Conservation (phyloP, 2,113 vertebrate species). For the Paralichthys olivaceus region DNA sequence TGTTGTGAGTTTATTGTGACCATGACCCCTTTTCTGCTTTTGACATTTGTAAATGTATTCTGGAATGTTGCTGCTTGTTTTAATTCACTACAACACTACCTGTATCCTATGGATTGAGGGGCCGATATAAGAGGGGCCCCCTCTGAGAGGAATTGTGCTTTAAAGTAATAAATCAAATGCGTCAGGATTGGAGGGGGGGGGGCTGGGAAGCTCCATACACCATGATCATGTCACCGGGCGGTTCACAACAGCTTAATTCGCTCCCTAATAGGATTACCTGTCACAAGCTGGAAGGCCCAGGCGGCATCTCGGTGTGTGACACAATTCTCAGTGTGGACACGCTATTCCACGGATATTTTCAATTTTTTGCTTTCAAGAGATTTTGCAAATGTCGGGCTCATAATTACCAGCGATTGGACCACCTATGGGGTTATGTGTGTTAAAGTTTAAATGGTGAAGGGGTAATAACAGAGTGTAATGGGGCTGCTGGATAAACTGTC, state of each 20-base stretch:
- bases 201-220: constrained; percentile 26
- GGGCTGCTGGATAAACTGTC: constrained; percentile 95
- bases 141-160: constrained; percentile 16
- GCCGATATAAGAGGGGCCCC: not conserved
- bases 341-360: constrained; percentile 11
- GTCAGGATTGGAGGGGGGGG: constrained; percentile 15
- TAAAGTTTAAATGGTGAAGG: constrained; percentile 17
- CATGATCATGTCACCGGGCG: constrained; percentile 50
- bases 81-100: not conserved
- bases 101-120: constrained; percentile 11
- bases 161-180: constrained; percentile 53
- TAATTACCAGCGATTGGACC: constrained; percentile 25
- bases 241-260: constrained; percentile 66
- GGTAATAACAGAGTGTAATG: constrained; percentile 77
- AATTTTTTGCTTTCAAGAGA: constrained; percentile 1
- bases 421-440: constrained; percentile 57
- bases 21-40: not conserved
- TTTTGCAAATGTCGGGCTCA: not conserved
- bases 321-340: constrained; percentile 20
- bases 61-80: not conserved
- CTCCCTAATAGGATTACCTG: constrained; percentile 76
- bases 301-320: constrained; percentile 40
- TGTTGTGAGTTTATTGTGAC: not conserved
- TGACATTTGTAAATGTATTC: not conserved
- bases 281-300: constrained; percentile 59